Evolutionary conservation across 2,797 vertebrate species (phyloP).

Genomic region (Anabacerthia variegaticeps): DNA sequence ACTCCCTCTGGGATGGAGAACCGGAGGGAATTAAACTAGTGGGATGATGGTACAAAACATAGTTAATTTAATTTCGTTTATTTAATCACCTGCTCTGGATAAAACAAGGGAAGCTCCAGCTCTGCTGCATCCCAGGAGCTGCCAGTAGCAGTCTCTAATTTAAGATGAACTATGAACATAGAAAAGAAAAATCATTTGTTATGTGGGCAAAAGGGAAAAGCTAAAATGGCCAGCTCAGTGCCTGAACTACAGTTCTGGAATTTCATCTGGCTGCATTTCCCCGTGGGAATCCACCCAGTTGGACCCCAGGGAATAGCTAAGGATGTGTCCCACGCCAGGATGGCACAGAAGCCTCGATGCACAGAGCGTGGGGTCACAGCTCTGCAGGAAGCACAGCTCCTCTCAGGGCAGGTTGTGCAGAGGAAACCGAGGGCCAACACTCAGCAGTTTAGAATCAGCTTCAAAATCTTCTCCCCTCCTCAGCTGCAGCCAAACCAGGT

Average conservation of each 20-base stretch:
- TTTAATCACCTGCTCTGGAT: background rate
- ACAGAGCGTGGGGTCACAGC: background rate
- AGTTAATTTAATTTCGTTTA: background rate
- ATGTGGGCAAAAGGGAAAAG: background rate
- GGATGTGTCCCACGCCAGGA: fast-evolving
- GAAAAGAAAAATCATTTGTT: background rate
- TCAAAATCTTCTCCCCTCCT: background rate
- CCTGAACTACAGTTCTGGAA: background rate
- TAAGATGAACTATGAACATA: background rate
- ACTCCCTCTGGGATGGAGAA: background rate
- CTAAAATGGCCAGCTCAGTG: background rate
- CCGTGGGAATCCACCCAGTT: fast-evolving
- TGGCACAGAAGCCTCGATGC: fast-evolving
- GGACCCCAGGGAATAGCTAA: background rate
- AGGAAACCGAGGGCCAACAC: background rate
- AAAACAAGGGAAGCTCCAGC: background rate
- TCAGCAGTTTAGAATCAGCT: background rate
- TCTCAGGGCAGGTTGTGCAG: background rate
- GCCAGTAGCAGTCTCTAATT: background rate
- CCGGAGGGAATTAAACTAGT: background rate
- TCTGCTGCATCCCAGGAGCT: background rate
- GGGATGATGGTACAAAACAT: background rate
- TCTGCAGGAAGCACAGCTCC: background rate
- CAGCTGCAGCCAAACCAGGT: background rate
- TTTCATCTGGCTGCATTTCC: background rate